phyloP scores from a whole-genome alignment of 64 coral and sea anemone genomes.

The Dendronephthya gigantea region DNA sequence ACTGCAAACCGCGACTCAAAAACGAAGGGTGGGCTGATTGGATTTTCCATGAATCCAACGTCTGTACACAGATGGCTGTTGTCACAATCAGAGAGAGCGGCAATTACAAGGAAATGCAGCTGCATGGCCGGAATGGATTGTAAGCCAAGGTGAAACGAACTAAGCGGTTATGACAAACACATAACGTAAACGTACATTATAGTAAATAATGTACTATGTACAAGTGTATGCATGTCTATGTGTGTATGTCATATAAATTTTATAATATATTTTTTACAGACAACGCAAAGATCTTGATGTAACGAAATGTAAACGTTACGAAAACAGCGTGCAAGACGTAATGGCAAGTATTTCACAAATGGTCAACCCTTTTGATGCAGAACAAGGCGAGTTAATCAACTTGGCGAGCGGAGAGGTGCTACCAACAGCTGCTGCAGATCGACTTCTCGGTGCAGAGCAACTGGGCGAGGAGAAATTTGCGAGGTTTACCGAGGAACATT shows the following conservation, averaged over 20 bases:
- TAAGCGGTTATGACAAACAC: too few relatives aligned
- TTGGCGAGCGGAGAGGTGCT: not conserved
- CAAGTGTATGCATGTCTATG: too few relatives aligned
- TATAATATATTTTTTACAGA: not conserved
- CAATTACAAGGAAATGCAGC: conserved; percentile 33
- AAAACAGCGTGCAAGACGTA: not conserved
- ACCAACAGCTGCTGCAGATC: not conserved
- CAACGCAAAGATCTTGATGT: not conserved
- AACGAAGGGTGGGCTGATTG: conserved; percentile 37
- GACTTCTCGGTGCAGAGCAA: conserved; percentile 2
- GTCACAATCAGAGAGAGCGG: conserved; percentile 39
- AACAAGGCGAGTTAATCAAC: not conserved
- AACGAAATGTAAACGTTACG: not conserved
- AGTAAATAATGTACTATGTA: too few relatives aligned
- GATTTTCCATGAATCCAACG: conserved; percentile 37
- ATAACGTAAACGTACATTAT: too few relatives aligned
- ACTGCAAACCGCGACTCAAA: conserved; percentile 13
- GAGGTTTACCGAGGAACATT: not conserved
- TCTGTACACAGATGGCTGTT: conserved; percentile 52
- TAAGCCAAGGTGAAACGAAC: not conserved
- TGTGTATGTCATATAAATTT: not conserved
- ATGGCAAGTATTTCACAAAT: not conserved
- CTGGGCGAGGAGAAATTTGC: conserved; percentile 5
- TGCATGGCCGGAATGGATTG: not conserved
- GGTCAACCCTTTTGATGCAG: not conserved